Percentiles rank a stretch among this genome's conserved stretches.
Evolutionary conservation across 2,797 vertebrate genomes (phyloP).

Genomic region (Sebastes matsubarae): DNA sequence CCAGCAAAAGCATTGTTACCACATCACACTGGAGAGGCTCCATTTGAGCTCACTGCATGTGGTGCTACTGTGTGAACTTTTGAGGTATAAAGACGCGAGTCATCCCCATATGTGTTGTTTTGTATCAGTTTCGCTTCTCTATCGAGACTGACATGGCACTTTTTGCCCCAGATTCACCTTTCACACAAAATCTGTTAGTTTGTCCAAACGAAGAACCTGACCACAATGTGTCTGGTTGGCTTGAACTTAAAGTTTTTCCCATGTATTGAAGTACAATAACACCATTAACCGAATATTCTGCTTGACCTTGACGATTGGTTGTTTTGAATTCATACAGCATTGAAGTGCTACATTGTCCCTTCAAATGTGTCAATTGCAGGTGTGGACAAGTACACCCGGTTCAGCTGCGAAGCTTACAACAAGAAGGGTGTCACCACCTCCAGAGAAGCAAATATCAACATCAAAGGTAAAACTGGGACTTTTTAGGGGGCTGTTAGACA

Average conservation of each 20-base stretch:
- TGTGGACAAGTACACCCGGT: slow-evolving; percentile 83
- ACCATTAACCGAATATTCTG: background rate
- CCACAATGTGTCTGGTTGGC: background rate
- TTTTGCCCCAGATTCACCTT: background rate
- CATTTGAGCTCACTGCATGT: slow-evolving; percentile 17
- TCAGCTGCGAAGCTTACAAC: slow-evolving; percentile 95
- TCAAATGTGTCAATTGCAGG: slow-evolving; percentile 76
- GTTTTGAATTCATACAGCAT: background rate
- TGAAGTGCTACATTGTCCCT: background rate
- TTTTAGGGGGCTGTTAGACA: background rate
- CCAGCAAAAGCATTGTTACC: slow-evolving; percentile 28
- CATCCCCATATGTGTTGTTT: background rate
- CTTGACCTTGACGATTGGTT: slow-evolving; percentile 1
- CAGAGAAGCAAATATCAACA: slow-evolving; percentile 87
- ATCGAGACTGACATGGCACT: slow-evolving; percentile 4
- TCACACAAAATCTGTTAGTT: background rate
- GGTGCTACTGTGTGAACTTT: slow-evolving; percentile 24
- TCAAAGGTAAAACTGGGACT: slow-evolving; percentile 87
- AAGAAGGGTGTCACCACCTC: slow-evolving; percentile 88
- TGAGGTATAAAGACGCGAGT: slow-evolving; percentile 26
- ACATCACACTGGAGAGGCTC: slow-evolving; percentile 32
- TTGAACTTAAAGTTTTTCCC: background rate
- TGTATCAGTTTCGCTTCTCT: background rate
- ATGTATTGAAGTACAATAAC: background rate
- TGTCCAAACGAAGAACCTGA: background rate